Base-by-base conservation (phyloP, 2,888 invertebrate species). In the Lysandra coridon region DNA sequence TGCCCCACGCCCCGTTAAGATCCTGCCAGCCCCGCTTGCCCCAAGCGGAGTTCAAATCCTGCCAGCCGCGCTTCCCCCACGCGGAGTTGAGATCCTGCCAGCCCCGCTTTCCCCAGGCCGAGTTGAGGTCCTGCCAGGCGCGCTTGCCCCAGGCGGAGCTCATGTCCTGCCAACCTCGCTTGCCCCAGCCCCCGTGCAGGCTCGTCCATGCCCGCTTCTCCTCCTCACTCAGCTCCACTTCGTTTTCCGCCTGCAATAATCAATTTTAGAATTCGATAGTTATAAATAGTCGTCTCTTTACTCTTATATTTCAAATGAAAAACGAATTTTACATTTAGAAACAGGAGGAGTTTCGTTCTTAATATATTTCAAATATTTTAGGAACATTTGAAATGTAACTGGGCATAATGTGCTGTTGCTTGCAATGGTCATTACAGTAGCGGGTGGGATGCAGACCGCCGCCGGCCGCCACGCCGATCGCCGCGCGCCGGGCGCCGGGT, bases 151-250 rank as follows among this genome's bases (percentile, higher is more conserved):
- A 95, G 60, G 92, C 92, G 90, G 90, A 82, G 85, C 95, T 95
- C 79, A 96, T 87, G 85, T 95, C 95, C 82, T 94, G 94, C 96
- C 95, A 95, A 33, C 91, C 94, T n/a, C 95, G 84, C 84, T 95
- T 95, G 17, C 95, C 96, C 95, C 95, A 95, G 4, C 94, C 95
- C 89, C 95, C 95, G 83, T 95, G 93, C 81, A 95, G 89, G 84
- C 92, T 95, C 75, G 95, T 92, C 96, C 96, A 96, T 75, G 95
- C 96, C 75, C 96, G 89, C 86, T 96, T 96, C 37, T 95, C 95
- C 89, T 95, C 95, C 73, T 95, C 95, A 73, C 92, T 90, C 84
- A 95, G 88, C 83, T 95, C 92, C 88, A 92, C 80, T 84, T 93
- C 93, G 83, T 89, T 91, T 83, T 93, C 92, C 79, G 85, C 86